Percentiles rank a stretch among this genome's conserved stretches.
phyloP scores from a whole-genome alignment of 2,797 vertebrate species.

The Notoglanidium macrostoma region DNA sequence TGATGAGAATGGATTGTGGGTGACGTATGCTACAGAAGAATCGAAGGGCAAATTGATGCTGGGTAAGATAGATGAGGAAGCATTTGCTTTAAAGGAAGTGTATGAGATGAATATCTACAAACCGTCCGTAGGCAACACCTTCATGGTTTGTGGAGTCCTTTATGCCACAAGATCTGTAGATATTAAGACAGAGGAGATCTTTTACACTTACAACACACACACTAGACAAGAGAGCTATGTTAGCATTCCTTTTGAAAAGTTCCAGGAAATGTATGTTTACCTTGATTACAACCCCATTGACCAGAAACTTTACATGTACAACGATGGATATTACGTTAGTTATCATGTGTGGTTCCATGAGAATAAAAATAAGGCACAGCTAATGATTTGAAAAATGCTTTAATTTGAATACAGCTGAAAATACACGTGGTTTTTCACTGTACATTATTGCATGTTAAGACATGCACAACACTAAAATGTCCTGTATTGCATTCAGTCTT shows the following conservation, averaged over 20 bases:
- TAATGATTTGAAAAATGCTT: conserved; percentile 32
- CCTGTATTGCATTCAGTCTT: conserved; percentile 8
- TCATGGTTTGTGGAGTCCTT: conserved; percentile 74
- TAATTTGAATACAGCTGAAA: conserved; percentile 15
- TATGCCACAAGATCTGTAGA: conserved; percentile 68
- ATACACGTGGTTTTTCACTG: background rate
- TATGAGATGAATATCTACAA: conserved; percentile 68
- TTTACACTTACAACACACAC: conserved; percentile 72
- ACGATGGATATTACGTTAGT: conserved; percentile 70
- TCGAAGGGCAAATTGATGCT: conserved; percentile 69
- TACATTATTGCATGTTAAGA: background rate
- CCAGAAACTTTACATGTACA: conserved; percentile 77
- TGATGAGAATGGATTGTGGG: conserved; percentile 78
- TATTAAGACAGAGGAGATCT: conserved; percentile 69
- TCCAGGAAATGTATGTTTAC: conserved; percentile 64
- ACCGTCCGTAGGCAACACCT: conserved; percentile 67
- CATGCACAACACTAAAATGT: background rate
- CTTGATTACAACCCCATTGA: conserved; percentile 74
- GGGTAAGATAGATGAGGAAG: conserved; percentile 67
- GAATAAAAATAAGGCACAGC: conserved; percentile 45
- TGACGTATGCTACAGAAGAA: conserved; percentile 71
- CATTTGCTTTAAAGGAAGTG: conserved; percentile 66
- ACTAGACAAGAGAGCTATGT: conserved; percentile 65
- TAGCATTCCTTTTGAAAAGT: conserved; percentile 67
- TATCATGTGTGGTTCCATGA: conserved; percentile 66